Base-by-base conservation (phyloP, 2,888 invertebrate species). In the Brachylomia viminalis region DNA sequence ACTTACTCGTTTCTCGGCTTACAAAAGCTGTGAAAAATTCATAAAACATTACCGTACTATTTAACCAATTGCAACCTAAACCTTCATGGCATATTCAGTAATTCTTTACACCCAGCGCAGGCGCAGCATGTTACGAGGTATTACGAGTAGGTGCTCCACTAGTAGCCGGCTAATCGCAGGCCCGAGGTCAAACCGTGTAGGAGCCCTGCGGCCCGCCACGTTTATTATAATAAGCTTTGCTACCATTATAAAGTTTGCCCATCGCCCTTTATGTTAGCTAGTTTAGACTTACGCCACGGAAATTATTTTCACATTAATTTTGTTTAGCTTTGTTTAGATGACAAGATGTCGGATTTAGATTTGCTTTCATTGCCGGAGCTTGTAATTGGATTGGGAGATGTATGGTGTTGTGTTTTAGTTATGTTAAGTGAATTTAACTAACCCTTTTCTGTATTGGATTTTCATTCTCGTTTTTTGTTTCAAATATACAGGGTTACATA, bases 181-280 rank as follows among this genome's bases (percentile, higher is more conserved):
- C 95, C 87, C 86, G 92, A 90, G 96, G 96, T 96, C 96, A 96
- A 88, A 89, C 93, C 95, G 94, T 96, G 96, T 96, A 93, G 91
- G 90, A 92, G 92, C 93, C 91, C 90, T 90, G 85, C 92, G 92
- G 92, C 92, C 91, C 93, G 89, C 95, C 95, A 94, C 95, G 95
- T 95, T 96, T 96, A 96, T 96, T 96, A 95, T 95, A 96, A 96
- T 95, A 95, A 95, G 95, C 91, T 80, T 88, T 87, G 92, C 91
- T 91, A 89, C 93, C 89, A 94, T 95, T 95, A 95, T 93, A 94
- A 92, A 91, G 91, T 93, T 92, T 92, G 90, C 90, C 93, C 93
- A 93, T 94, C 94, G 93, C 92, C 93, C 93, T 92, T 93, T 92
- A 92, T 91, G 89, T 83, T 83, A 75, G 33, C 20, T 33, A n/a